Conservation (phyloP, 2,888 invertebrate species). For the Platycheirus albimanus region DNA sequence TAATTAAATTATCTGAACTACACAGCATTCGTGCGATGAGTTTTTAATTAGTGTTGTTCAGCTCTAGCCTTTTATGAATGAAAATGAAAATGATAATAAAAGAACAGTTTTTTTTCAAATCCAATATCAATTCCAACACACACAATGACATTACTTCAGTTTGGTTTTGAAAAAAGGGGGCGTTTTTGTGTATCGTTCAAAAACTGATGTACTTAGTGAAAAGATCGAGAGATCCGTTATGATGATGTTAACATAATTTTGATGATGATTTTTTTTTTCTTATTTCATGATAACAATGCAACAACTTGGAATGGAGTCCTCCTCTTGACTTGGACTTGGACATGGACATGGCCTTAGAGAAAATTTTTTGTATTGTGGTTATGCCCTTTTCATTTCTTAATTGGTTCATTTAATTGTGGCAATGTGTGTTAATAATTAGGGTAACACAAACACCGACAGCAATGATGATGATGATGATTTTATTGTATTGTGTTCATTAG, state of each 20-base stretch:
- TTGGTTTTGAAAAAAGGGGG: not conserved
- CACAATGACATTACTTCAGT: not conserved
- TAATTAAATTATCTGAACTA: constrained; percentile 67
- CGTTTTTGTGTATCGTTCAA: not conserved
- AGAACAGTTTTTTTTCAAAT: not conserved
- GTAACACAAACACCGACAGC: constrained; percentile 13
- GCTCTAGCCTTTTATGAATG: constrained; percentile 5
- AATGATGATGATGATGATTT: constrained; percentile 6
- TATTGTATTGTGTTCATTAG: constrained; percentile 30
- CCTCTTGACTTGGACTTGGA: constrained; percentile 19
- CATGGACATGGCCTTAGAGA: not conserved
- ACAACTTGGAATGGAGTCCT: not conserved
- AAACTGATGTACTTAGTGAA: not conserved
- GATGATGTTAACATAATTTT: not conserved
- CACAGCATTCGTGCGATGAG: constrained; percentile 50
- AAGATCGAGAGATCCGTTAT: not conserved
- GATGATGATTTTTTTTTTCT: constrained; percentile 3
- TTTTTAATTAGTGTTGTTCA: constrained; percentile 67
- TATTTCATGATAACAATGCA: no score
- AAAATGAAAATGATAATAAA: not conserved
- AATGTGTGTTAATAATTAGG: constrained; percentile 17
- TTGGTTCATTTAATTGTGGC: constrained; percentile 16
- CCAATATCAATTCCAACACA: not conserved
- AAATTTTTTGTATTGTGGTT: not conserved
- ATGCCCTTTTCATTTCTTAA: constrained; percentile 21